Base-by-base conservation (phyloP, 2,113 vertebrate genomes). In the Saguinus imperator region DNA sequence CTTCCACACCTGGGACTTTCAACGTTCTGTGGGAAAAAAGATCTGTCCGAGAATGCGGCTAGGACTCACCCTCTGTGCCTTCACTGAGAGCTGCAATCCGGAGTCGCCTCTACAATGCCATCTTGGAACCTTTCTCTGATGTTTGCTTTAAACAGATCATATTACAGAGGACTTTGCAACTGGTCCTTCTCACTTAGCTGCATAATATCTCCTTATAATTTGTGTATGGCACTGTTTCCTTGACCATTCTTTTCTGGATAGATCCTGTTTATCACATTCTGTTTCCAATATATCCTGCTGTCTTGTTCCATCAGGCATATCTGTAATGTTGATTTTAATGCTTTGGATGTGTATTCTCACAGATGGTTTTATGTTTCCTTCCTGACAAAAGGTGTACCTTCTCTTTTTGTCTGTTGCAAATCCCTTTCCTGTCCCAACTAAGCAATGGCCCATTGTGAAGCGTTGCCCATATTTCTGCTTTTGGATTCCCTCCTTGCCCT, bases 151-250 rank as follows among this genome's bases (percentile, higher is more conserved):
- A 68, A 64, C 12, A 40, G 40, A 35, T 29, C 68, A 35, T 48
- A 88, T 13, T 20, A 45, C n/a, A n/a, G 12, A 70, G 12, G 35
- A 7, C 48, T 80, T 64, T 72, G 14, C 77, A n/a, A 37, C 3
- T 43, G 45, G 18, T 18, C 14, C 55, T 29, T 84, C 58, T 43
- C 55, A 14, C n/a, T 81, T 68, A 32, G 58, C 3, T 18, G 6
- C 29, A 17, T 37, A 35, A 40, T 8, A 29, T 16, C 61, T 57
- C 21, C 23, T 35, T 21, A 45, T 13, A 14, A 27, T 21, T 29
- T 23, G 5, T 55, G 4, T 37, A 9, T 11, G 21, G 6, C 40
- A n/a, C 48, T 12, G 0, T 11, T 13, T 8, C 5, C 1, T 37
- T 3, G 4, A 52, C 16, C 23, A 7, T 13, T 25, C 29, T 80